Evolutionary conservation across 2,113 vertebrate species (phyloP), one percentile per base, ranked within the genome.

Genomic region (Neolamprologus falcicula): DNA sequence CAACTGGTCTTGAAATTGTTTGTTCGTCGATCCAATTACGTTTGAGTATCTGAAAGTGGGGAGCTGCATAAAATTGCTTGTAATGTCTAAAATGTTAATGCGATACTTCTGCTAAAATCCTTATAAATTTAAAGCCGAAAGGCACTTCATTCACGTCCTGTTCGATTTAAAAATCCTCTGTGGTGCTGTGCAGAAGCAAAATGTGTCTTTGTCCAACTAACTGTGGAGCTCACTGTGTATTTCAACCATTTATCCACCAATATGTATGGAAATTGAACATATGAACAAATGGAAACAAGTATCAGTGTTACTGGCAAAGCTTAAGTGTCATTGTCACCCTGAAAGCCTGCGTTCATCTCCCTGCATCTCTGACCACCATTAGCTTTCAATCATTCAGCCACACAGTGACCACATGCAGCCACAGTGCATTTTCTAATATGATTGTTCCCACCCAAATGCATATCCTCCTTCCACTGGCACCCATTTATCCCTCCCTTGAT

Each of bases 371-470:
- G 35, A 78, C 78, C 84, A 14, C 78, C 11, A n/a, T 63, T 26
- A 7, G 26, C 80, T 80, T 92, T 78, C 61, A 88, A 88, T 83
- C 91, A 82, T 63, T 37, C 76, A 47, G 80, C 83, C 82, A 26
- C 83, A 87, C 88, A 79, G 12, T 53, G 88, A 80, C 89, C 91
- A 50, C 89, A 71, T 54, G 78, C 61, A 84, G 88, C 81, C 52
- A 50, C 35, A 31, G 28, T 66, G 54, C 84, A 84, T 85, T 85
- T 88, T 82, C 79, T 90, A 90, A 94, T 89, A 85, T 5, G 79
- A 90, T 93, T 93, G 80, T 90, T 91, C 86, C 84, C 90, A 91
- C 86, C 83, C 87, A 93, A 89, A 93, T 91, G 87, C 88, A 92
- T 80, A 85, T 11, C 50, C 85, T 78, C 14, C 82, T 12, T 79